phyloP scores from a whole-genome alignment of 2,888 invertebrate genomes.

The Eubasilissa splendida region DNA sequence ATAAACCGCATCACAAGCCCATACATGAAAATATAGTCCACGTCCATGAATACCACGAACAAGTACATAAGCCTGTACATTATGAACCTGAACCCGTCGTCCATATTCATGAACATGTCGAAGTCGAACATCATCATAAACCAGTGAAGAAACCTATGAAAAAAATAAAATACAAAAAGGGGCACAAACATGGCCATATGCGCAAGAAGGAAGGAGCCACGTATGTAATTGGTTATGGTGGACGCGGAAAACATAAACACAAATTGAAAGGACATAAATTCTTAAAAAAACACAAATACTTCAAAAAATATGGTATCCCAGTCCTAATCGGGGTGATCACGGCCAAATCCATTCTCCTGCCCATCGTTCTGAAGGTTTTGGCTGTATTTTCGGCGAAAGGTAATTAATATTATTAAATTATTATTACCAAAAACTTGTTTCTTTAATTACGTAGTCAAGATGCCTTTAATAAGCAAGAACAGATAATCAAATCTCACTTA shows the following conservation, averaged over 20 bases:
- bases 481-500: too few relatives aligned
- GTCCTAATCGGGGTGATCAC: constrained; percentile 76
- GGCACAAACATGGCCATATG: not conserved
- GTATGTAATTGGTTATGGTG: not conserved
- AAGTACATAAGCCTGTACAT: too few relatives aligned
- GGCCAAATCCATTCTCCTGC: constrained; percentile 78
- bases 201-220: not conserved
- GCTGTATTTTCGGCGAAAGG: constrained; percentile 78
- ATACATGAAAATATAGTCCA: too few relatives aligned
- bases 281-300: not conserved
- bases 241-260: constrained; percentile 13
- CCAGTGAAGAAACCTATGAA: not conserved
- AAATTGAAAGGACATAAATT: not conserved
- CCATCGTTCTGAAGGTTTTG: constrained; percentile 78
- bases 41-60: too few relatives aligned
- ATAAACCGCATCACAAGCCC: too few relatives aligned
- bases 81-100: too few relatives aligned
- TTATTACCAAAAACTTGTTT: not conserved
- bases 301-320: constrained; percentile 74
- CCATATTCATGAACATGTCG: too few relatives aligned
- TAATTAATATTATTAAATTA: constrained; percentile 59
- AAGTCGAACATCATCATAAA: not conserved
- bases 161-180: not conserved
- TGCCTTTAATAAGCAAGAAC: too few relatives aligned
- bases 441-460: too few relatives aligned